A percentile compares a stretch with the other conserved stretches of the same genome.
Conservation (phyloP, 2,113 vertebrate species). For the Agelaius tricolor region DNA sequence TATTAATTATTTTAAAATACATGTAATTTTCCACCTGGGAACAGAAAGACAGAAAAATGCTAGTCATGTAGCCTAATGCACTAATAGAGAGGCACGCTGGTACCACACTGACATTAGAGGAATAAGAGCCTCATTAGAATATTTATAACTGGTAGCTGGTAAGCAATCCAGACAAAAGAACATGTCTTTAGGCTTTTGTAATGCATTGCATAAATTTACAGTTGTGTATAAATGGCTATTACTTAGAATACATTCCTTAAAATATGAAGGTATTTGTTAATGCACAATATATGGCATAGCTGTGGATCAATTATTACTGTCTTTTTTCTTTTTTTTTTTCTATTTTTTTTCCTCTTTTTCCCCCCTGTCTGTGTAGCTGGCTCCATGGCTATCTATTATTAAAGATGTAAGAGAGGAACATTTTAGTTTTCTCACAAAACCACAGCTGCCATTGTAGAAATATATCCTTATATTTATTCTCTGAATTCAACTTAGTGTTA, state of each 20-base stretch:
- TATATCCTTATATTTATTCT: not conserved
- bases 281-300: not conserved
- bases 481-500: constrained; percentile 8
- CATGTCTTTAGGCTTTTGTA: not conserved
- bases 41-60: not conserved
- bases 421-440: not conserved
- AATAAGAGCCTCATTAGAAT: constrained; percentile 47
- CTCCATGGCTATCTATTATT: constrained; percentile 22
- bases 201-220: not conserved
- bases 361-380: not conserved
- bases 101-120: constrained; percentile 1
- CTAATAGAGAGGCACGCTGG: not conserved
- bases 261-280: not conserved
- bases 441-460: not conserved
- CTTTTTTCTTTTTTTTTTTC: not conserved
- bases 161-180: not conserved
- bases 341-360: not conserved
- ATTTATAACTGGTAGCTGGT: constrained; percentile 33
- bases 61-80: constrained; percentile 36
- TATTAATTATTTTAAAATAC: constrained; percentile 53
- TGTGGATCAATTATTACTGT: not conserved
- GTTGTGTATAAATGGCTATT: not conserved
- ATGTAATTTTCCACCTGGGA: not conserved
- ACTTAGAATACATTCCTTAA: not conserved
- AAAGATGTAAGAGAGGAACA: not conserved